Percentiles rank a stretch among this genome's conserved stretches.
Conservation (phyloP, 2,113 vertebrate species). For the Channa argus region DNA sequence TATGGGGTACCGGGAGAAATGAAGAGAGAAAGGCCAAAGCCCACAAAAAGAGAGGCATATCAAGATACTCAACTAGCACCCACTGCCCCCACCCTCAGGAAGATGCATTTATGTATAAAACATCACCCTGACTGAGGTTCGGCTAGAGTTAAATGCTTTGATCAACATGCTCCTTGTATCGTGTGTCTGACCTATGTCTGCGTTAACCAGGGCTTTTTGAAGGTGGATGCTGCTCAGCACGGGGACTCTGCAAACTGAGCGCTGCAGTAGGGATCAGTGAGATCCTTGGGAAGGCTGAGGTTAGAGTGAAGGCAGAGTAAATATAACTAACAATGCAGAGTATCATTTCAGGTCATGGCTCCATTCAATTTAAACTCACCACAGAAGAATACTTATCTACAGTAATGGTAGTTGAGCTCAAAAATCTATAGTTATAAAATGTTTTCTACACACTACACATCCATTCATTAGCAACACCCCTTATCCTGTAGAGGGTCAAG, state of each 20-base stretch:
- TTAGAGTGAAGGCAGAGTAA: constrained; percentile 48
- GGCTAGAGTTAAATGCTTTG: constrained; percentile 68
- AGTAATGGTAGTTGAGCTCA: not conserved
- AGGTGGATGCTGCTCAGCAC: constrained; percentile 29
- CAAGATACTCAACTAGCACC: not conserved
- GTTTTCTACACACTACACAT: not conserved
- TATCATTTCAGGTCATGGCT: constrained; percentile 54
- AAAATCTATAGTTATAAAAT: not conserved
- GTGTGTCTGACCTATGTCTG: constrained; percentile 32
- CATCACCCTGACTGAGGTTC: constrained; percentile 60
- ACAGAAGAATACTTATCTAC: constrained; percentile 8
- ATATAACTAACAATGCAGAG: constrained; percentile 19
- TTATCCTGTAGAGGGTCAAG: too few species aligned
- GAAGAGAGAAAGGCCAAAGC: not conserved
- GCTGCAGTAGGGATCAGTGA: constrained; percentile 45
- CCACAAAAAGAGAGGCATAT: constrained; percentile 25
- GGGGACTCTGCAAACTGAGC: constrained; percentile 21
- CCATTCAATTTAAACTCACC: constrained; percentile 28
- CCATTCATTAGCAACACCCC: too few species aligned
- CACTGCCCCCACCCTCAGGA: constrained; percentile 9
- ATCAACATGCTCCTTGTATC: constrained; percentile 58
- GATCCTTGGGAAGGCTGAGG: constrained; percentile 54
- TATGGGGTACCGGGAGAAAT: not conserved
- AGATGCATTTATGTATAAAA: constrained; percentile 62
- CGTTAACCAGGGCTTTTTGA: constrained; percentile 36